Percentiles rank a stretch among this genome's conserved stretches.
Conservation (phyloP, 2,888 invertebrate genomes). For the Luperina nickerlii region DNA sequence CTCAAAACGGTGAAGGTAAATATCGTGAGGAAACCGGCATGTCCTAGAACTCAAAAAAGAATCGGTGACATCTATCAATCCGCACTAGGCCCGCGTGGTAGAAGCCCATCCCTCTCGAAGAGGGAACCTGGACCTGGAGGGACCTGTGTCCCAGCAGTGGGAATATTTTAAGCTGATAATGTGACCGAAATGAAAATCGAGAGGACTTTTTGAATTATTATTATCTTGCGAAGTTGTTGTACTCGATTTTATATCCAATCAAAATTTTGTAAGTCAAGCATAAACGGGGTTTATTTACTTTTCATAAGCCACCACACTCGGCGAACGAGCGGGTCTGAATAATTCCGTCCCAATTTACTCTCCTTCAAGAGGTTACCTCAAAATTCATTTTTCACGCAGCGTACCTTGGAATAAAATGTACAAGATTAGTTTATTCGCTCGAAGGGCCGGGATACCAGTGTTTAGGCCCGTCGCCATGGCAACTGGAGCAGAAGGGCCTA, state of each 20-base stretch:
- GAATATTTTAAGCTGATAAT: neutral
- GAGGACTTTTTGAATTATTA: slow-evolving; percentile 28
- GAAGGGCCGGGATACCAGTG: slow-evolving; percentile 74
- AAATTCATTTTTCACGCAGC: slow-evolving; percentile 83
- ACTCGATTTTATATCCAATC: slow-evolving; percentile 42
- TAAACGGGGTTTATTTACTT: slow-evolving; percentile 57
- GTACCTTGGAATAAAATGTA: slow-evolving; percentile 76
- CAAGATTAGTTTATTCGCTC: slow-evolving; percentile 79
- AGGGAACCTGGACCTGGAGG: too few species aligned
- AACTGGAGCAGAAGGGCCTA: slow-evolving; percentile 87
- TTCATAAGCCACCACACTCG: slow-evolving; percentile 58
- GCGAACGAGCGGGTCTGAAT: slow-evolving; percentile 72
- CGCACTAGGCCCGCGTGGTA: neutral
- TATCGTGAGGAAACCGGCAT: neutral
- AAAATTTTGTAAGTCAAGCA: slow-evolving; percentile 14
- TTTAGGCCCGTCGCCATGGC: slow-evolving; percentile 77
- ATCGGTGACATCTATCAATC: neutral
- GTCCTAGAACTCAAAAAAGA: neutral
- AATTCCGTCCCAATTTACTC: slow-evolving; percentile 77
- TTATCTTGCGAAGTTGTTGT: slow-evolving; percentile 4
- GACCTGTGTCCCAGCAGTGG: neutral
- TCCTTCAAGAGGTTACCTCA: slow-evolving; percentile 74
- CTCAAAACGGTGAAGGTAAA: neutral
- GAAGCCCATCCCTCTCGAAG: neutral
- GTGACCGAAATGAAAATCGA: slow-evolving; percentile 26